A percentile compares a stretch with the other conserved stretches of the same genome.
phyloP scores from a whole-genome alignment of 2,113 vertebrate genomes.

The Mustela lutreola region DNA sequence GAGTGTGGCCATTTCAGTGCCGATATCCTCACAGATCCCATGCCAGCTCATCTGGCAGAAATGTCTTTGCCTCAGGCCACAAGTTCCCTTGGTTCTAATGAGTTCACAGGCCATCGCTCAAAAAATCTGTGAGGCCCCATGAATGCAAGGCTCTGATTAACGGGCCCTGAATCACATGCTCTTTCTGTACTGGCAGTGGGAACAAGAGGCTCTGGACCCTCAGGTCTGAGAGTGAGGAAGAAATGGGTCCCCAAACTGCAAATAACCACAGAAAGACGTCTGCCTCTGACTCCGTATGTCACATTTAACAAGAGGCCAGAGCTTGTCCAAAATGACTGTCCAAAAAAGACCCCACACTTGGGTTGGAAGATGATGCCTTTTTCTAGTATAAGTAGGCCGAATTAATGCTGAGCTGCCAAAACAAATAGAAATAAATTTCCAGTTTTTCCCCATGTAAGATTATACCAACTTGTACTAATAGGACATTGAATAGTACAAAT shows the following conservation, averaged over 20 bases:
- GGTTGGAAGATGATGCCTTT: slow-evolving; percentile 65
- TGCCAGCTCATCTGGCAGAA: neutral
- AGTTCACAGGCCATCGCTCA: neutral
- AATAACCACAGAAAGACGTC: slow-evolving; percentile 86
- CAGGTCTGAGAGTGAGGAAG: neutral
- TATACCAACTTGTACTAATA: neutral
- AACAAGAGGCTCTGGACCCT: neutral
- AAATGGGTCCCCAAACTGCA: neutral
- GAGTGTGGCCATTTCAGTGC: neutral
- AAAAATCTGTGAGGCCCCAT: neutral
- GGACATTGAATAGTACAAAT: neutral
- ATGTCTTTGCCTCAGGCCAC: neutral
- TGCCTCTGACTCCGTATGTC: slow-evolving; percentile 85
- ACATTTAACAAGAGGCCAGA: slow-evolving; percentile 61
- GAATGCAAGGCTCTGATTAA: neutral
- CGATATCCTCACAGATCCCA: neutral
- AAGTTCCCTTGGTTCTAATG: neutral
- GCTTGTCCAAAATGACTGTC: slow-evolving; percentile 80
- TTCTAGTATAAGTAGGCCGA: neutral
- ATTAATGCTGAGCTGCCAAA: neutral
- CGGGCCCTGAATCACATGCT: neutral
- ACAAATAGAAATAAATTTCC: neutral
- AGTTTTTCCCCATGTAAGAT: neutral
- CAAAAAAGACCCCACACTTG: slow-evolving; percentile 1
- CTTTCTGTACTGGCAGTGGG: neutral